Percentiles rank a stretch among this genome's conserved stretches.
Evolutionary conservation across 2,888 invertebrate species (phyloP).

Genomic region (Zaprionus lineosus): DNA sequence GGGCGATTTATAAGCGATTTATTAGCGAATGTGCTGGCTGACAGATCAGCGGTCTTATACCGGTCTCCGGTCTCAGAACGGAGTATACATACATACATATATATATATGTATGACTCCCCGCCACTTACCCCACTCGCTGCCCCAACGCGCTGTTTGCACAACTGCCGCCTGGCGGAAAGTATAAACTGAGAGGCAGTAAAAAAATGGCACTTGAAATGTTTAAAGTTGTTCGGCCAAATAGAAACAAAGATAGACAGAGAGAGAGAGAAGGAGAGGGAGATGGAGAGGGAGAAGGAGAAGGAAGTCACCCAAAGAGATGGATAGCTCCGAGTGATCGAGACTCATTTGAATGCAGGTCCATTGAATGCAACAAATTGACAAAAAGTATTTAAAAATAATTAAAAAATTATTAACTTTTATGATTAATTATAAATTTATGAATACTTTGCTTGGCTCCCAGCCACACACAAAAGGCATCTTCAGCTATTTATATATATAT

Average conservation of each 20-base stretch:
- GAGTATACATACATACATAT: too few relatives aligned
- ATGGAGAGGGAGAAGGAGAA: not conserved
- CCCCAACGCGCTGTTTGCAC: slow-evolving; percentile 51
- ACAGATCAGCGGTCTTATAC: slow-evolving; percentile 34
- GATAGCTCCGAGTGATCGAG: too few relatives aligned
- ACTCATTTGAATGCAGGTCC: too few relatives aligned
- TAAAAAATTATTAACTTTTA: slow-evolving; percentile 28
- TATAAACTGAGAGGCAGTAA: slow-evolving; percentile 44
- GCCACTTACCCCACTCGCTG: not conserved
- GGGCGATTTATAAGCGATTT: slow-evolving; percentile 62
- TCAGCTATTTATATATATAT: too few relatives aligned
- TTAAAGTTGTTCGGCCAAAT: slow-evolving; percentile 25
- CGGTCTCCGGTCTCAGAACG: slow-evolving; percentile 24
- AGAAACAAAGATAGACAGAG: not conserved
- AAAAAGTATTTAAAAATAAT: slow-evolving; percentile 37
- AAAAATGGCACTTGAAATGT: slow-evolving; percentile 60
- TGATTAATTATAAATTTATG: too few relatives aligned
- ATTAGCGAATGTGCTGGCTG: slow-evolving; percentile 51
- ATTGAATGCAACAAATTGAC: too few relatives aligned
- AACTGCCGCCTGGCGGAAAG: slow-evolving; percentile 50
- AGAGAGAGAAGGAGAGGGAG: not conserved
- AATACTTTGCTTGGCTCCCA: too few relatives aligned
- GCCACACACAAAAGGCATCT: too few relatives aligned
- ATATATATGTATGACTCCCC: slow-evolving; percentile 15
- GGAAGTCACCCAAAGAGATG: too few relatives aligned